Evolutionary conservation across 2,113 vertebrate genomes (phyloP).

Genomic region (Oryzias curvinotus): DNA sequence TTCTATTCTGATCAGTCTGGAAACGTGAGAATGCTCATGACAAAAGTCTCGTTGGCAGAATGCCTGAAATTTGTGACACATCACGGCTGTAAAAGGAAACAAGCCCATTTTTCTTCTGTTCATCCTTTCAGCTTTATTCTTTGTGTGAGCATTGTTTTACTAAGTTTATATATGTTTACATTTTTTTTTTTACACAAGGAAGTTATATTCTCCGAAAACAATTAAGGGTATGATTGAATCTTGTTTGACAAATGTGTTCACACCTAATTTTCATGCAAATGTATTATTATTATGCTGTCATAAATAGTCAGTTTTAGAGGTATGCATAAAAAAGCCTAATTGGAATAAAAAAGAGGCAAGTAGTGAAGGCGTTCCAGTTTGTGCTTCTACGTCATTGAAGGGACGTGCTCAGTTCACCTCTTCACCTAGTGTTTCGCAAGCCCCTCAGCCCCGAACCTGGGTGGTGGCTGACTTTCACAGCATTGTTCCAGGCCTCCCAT

Average conservation of each 20-base stretch:
- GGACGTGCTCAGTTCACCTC: slow-evolving; percentile 48
- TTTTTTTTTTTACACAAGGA: no score
- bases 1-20: slow-evolving; percentile 55
- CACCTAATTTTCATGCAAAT: not conserved
- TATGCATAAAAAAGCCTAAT: no score
- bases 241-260: not conserved
- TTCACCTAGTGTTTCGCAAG: slow-evolving; percentile 50
- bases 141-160: not conserved
- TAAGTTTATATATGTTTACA: not conserved
- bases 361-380: slow-evolving; percentile 34
- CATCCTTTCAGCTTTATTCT: not conserved
- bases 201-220: not conserved
- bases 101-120: no score
- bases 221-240: not conserved
- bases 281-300: not conserved
- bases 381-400: slow-evolving; percentile 18
- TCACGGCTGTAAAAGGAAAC: slow-evolving; percentile 13
- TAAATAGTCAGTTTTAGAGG: not conserved
- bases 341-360: slow-evolving; percentile 17
- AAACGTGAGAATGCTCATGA: slow-evolving; percentile 68
- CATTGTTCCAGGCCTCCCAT: slow-evolving; percentile 71
- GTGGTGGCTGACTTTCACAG: slow-evolving; percentile 75
- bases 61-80: slow-evolving; percentile 26
- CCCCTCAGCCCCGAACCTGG: slow-evolving; percentile 64
- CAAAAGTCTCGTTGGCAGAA: slow-evolving; percentile 34